A percentile compares a stretch with the other conserved stretches of the same genome.
Evolutionary conservation across 2,113 vertebrate genomes (phyloP).

Genomic region (Urocitellus parryii): DNA sequence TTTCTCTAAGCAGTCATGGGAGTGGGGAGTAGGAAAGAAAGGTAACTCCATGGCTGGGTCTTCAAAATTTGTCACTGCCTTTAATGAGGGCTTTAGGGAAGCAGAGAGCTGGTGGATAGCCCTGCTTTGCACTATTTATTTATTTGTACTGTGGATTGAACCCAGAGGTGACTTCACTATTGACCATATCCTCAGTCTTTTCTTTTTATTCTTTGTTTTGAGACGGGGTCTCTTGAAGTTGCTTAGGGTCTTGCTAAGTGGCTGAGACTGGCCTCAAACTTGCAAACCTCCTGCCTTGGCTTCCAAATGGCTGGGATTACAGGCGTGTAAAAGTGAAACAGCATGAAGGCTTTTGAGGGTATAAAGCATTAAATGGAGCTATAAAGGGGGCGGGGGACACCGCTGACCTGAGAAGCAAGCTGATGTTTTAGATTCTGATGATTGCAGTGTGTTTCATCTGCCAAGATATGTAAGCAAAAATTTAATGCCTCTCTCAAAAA

Average conservation of each 20-base stretch:
- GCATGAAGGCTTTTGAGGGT: not conserved
- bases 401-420: not conserved
- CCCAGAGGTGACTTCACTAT: no score
- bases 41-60: not conserved
- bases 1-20: not conserved
- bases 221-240: no score
- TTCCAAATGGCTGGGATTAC: no score
- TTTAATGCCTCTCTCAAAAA: constrained; percentile 51
- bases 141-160: no score
- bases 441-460: constrained; percentile 7
- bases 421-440: constrained; percentile 52
- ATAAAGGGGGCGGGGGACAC: not conserved
- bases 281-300: no score
- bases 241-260: no score
- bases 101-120: not conserved
- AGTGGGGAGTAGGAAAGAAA: not conserved
- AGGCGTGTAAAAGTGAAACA: not conserved
- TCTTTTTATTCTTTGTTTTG: no score
- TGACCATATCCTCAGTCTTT: no score
- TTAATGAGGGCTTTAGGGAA: not conserved
- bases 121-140: not conserved
- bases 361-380: not conserved
- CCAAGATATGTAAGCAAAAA: constrained; percentile 61
- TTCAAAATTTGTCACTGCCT: not conserved
- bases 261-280: no score